Conservation (phyloP, 2,113 vertebrate species). For the Phaethon lepturus region DNA sequence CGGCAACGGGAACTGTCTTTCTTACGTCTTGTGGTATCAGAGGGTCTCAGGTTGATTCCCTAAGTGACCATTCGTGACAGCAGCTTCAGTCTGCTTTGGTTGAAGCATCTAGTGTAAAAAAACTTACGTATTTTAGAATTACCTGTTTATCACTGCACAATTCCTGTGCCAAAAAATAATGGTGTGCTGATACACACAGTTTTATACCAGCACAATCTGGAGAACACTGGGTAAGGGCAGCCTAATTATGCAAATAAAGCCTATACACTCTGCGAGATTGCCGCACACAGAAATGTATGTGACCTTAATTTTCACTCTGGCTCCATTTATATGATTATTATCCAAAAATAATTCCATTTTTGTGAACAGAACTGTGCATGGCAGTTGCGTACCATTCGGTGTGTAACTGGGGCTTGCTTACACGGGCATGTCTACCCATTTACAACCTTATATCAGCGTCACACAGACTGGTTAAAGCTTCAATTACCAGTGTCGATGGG, state of each 20-base stretch:
- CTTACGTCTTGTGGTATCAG: neutral
- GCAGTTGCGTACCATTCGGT: neutral
- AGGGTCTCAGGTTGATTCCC: neutral
- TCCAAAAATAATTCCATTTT: neutral
- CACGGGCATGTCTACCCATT: rapidly evolving
- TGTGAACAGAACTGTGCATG: neutral
- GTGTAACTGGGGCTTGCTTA: neutral
- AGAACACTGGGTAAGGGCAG: neutral
- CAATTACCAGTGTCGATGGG: neutral
- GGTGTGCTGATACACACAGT: neutral
- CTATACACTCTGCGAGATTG: neutral
- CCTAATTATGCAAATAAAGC: neutral
- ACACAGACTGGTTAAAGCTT: neutral
- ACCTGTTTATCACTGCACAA: neutral
- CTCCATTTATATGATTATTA: neutral
- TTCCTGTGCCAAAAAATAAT: neutral
- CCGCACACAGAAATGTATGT: rapidly evolving
- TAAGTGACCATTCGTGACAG: neutral
- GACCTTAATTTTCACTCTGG: neutral
- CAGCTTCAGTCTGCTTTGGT: neutral
- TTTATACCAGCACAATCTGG: neutral
- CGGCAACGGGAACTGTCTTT: neutral
- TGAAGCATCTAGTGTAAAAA: neutral
- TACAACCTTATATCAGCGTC: neutral
- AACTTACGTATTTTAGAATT: neutral